Evolutionary conservation across 1,140 invertebrate species (phyloP), one percentile per base, ranked within the genome.

Genomic region (Papilio aristodemus): DNA sequence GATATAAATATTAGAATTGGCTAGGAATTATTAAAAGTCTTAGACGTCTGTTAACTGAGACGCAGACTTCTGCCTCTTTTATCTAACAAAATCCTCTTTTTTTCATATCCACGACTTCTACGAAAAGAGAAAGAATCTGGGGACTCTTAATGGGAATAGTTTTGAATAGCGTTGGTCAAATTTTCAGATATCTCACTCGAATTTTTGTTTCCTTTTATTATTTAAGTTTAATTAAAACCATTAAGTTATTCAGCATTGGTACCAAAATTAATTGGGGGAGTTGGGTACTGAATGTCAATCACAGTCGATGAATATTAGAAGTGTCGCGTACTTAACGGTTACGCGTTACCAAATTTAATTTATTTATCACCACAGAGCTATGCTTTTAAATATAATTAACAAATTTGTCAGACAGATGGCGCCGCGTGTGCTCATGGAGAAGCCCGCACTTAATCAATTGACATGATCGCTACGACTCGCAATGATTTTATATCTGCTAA

Each of bases 261-360:
- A 22, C 9, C 7, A 4, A 22, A 54, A 11, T 11, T 54, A 4
- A 10, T 4, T 46, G 6, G 4, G n/a, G 14, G 14, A 54, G 22
- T 54, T 13, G 46, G 4, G 4, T 27, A 8, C 62, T 43, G 10
- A 64, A 41, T 43, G 39, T 64, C 62, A 36, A 41, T 64, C 38
- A 64, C 62, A 43, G 13, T 22, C 19, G 38, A 43, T 64, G 9
- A 4, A 19, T 19, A 27, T 58, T 64, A n/a, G 38, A 41, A 39
- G 59, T 36, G 10, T n/a, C 6, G 43, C 37, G 22, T 41, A 43
- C 62, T 64, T 64, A 41, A 25, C 27, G 38, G 38, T 43, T 64
- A 64, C 62, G 62, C 17, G 17, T 43, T 25, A 41, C 62, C 37
- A 32, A 64, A 64, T 64, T 64, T 43, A 43, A 64, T 64, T 64